Evolutionary conservation across 2,888 invertebrate genomes (phyloP), one percentile per base, ranked within the genome.

Genomic region (Dolichopus griseipennis): DNA sequence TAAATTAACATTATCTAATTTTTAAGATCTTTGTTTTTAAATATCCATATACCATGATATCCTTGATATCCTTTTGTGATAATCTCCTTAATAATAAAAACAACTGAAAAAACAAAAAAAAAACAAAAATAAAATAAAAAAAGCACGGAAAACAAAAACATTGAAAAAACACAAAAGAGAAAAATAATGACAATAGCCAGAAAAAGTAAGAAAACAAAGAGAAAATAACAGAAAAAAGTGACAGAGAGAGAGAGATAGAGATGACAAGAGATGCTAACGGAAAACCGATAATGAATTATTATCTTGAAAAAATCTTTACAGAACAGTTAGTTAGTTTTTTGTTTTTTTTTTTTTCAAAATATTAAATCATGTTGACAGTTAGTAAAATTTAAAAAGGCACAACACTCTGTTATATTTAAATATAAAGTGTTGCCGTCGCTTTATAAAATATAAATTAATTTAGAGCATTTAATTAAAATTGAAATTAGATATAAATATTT

Each of bases 21-120:
- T 52, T 52, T 52, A 52, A 52, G 52, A 52, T 52, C 52, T 52
- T 52, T 52, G 52, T 52, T 52, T 52, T 52, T 52, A 52, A 27
- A 52, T 52, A 52, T 18, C 15, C 52, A 52, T 52, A 18, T 52
- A 18, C 52, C 9, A 52, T 52, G 18, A 18, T 52, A 52, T 52
- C 52, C 52, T 52, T 52, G 18, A 18, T 52, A 52, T 52, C 52
- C 52, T 52, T 52, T 52, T 52, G 52, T 52, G 52, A 52, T 52
- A 52, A 52, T 52, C 18, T 52, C 18, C 18, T 52, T 52, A 52
- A 15, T 18, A 4, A 52, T 2, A 15, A 41, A 2, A 5, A 5
- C 15, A n/a, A 52, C 52, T 18, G 18, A 52, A n/a, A 52, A 52
- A 52, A 15, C 1, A 7, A 52, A 52, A 52, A 18, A 18, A 52